Evolutionary conservation across 2,888 invertebrate genomes (phyloP).

Genomic region (Yponomeuta sedellus): DNA sequence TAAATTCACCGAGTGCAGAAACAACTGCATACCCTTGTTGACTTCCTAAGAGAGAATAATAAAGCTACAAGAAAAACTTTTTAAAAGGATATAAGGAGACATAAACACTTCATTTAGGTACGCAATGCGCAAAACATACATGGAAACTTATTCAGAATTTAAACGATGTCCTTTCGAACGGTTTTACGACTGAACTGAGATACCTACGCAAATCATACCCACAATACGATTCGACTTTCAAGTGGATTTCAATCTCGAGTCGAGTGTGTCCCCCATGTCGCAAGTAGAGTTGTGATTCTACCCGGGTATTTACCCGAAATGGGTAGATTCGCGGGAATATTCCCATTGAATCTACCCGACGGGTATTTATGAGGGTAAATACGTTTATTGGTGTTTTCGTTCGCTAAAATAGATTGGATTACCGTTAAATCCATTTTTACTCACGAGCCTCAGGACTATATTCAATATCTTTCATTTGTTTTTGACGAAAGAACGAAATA

Average conservation of each 20-base stretch:
- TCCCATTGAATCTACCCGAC: too few species aligned
- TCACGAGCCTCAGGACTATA: too few species aligned
- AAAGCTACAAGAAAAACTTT: not conserved
- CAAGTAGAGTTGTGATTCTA: too few species aligned
- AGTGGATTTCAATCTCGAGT: not conserved
- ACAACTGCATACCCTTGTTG: conserved; percentile 33
- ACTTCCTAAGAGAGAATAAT: not conserved
- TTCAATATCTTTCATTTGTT: too few species aligned
- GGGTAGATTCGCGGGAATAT: too few species aligned
- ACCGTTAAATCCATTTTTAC: too few species aligned
- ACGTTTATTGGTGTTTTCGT: too few species aligned
- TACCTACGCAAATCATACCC: not conserved
- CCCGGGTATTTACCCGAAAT: too few species aligned
- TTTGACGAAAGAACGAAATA: too few species aligned
- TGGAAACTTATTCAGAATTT: not conserved
- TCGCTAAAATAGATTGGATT: too few species aligned
- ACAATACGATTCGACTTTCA: not conserved
- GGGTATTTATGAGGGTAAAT: too few species aligned
- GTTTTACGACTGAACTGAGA: not conserved
- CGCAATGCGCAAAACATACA: not conserved
- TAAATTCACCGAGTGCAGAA: conserved; percentile 34
- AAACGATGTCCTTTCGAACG: not conserved
- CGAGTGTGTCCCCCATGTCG: conserved; percentile 8
- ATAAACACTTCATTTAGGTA: not conserved
- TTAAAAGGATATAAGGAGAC: not conserved